Percentiles rank a stretch among this genome's conserved stretches.
Evolutionary conservation across 1,140 invertebrate species (phyloP).

Genomic region (Rhynchophorus ferrugineus): DNA sequence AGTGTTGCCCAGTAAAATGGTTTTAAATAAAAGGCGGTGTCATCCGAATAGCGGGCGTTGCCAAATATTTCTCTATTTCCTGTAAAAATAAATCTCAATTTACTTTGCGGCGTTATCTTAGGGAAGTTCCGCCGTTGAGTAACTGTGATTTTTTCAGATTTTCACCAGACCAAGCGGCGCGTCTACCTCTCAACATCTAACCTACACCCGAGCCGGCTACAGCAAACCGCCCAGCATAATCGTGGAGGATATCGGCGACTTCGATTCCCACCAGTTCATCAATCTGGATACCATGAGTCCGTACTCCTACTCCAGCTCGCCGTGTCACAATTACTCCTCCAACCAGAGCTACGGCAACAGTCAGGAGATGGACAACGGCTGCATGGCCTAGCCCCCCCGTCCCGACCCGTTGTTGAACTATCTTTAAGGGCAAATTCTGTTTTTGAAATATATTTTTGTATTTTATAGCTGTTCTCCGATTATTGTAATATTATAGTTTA

Average conservation of each 20-base stretch:
- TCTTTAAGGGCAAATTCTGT: background rate
- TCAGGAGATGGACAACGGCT: constrained; percentile 36
- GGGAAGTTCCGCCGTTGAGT: too few relatives aligned
- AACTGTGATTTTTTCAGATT: constrained; percentile 21
- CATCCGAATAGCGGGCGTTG: too few relatives aligned
- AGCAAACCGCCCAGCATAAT: constrained; percentile 35
- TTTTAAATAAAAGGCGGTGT: too few relatives aligned
- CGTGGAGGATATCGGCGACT: constrained; percentile 34
- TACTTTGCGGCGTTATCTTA: too few relatives aligned
- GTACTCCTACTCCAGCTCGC: constrained; percentile 27
- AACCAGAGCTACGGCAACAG: constrained; percentile 30
- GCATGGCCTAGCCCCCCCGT: constrained; percentile 34
- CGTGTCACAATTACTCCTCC: constrained; percentile 35
- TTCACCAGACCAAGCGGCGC: constrained; percentile 25
- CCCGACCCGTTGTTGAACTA: too few relatives aligned
- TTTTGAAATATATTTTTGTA: constrained; percentile 1
- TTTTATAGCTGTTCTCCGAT: constrained; percentile 1
- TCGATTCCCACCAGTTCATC: constrained; percentile 32
- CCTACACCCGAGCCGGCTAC: constrained; percentile 25
- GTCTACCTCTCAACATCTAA: constrained; percentile 18
- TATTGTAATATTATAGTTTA: background rate
- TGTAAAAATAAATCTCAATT: too few relatives aligned
- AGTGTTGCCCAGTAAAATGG: too few relatives aligned
- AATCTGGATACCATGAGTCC: constrained; percentile 32
- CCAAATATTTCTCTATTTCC: too few relatives aligned